Percentiles rank a stretch among this genome's conserved stretches.
Evolutionary conservation across 2,113 vertebrate species (phyloP).

Genomic region (Otus sunia): DNA sequence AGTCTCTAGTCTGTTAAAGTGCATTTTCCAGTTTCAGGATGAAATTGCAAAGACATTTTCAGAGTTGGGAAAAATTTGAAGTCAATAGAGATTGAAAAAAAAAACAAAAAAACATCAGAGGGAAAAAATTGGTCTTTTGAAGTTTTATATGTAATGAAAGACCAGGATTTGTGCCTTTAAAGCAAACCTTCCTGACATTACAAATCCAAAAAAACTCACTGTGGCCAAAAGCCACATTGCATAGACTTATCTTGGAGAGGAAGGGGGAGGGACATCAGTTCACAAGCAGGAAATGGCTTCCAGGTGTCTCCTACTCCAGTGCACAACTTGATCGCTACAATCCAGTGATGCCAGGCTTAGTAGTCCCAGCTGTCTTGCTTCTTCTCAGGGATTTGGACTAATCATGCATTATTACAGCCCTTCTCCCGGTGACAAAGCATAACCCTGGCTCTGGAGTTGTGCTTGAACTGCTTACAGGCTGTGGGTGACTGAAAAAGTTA

Average conservation of each 20-base stretch:
- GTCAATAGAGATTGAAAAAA: not conserved
- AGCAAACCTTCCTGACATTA: conserved; percentile 26
- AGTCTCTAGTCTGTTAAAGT: not conserved
- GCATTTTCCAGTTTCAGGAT: not conserved
- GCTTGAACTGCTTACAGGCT: not conserved
- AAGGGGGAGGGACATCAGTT: conserved; percentile 49
- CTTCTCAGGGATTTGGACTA: conserved; percentile 21
- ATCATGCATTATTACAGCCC: not conserved
- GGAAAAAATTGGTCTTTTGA: not conserved
- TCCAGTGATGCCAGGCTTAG: conserved; percentile 28
- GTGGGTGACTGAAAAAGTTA: not conserved
- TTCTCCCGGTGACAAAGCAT: not conserved
- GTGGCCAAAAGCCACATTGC: conserved; percentile 53
- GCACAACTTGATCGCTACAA: not conserved
- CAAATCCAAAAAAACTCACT: conserved; percentile 25
- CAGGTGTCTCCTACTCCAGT: conserved; percentile 49
- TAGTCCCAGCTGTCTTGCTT: conserved; percentile 21
- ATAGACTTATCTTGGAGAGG: conserved; percentile 42
- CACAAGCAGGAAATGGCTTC: conserved; percentile 61
- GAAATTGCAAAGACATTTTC: not conserved
- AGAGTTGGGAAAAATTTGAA: not conserved
- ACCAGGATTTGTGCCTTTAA: conserved; percentile 44
- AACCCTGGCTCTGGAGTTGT: not conserved
- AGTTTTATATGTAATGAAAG: conserved; percentile 26
- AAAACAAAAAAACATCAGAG: not conserved